Evolutionary conservation across 2,113 vertebrate species (phyloP).

Genomic region (Pyrgilauda ruficollis): DNA sequence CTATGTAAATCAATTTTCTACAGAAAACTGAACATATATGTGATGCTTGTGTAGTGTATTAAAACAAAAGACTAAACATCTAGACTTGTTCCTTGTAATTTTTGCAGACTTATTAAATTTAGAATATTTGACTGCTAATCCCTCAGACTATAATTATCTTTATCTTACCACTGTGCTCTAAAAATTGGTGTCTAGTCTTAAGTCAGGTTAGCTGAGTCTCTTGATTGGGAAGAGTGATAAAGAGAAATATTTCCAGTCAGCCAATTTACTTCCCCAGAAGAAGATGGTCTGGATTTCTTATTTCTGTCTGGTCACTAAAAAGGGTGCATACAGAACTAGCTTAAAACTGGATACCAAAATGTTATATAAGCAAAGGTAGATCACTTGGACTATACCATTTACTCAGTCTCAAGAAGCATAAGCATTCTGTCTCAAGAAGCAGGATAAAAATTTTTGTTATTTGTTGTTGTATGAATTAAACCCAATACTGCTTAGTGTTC

Average conservation of each 20-base stretch:
- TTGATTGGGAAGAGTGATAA: background rate
- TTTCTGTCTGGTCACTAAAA: background rate
- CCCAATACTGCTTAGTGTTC: background rate
- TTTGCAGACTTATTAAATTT: background rate
- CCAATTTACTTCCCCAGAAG: background rate
- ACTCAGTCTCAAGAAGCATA: background rate
- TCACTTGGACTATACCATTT: background rate
- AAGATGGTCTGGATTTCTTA: background rate
- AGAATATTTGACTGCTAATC: background rate
- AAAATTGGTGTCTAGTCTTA: background rate
- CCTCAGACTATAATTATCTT: background rate
- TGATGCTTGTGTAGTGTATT: background rate
- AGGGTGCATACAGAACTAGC: background rate
- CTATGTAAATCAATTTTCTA: constrained; percentile 61
- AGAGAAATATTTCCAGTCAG: background rate
- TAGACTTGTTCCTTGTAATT: background rate
- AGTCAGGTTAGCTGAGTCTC: background rate
- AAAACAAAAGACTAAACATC: background rate
- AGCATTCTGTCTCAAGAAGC: background rate
- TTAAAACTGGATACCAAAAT: background rate
- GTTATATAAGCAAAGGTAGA: background rate
- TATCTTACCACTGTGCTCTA: background rate
- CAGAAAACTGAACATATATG: background rate
- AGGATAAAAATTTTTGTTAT: background rate
- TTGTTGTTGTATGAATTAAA: background rate